Percentiles rank a stretch among this genome's conserved stretches.
Conservation (phyloP, 2,113 vertebrate genomes). For the Oostethus manadensis region DNA sequence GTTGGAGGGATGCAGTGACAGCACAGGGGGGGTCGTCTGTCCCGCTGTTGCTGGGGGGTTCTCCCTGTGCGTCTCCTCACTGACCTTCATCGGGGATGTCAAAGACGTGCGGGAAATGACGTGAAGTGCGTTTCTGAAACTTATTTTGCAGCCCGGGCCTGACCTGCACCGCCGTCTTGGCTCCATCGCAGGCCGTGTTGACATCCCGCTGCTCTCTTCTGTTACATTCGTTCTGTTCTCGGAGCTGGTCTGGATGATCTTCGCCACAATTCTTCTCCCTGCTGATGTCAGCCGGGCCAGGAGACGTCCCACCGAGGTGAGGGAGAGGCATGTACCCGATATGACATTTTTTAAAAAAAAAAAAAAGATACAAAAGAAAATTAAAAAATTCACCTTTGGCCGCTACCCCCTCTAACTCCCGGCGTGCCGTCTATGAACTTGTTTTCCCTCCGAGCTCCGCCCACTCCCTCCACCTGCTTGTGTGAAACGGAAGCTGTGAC, state of each 20-base stretch:
- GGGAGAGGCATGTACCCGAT: constrained; percentile 9
- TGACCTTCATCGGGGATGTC: constrained; percentile 10
- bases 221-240: neutral
- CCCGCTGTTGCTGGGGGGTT: constrained; percentile 28
- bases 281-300: constrained; percentile 21
- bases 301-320: constrained; percentile 38
- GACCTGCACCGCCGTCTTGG: constrained; percentile 30
- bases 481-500: constrained; percentile 70
- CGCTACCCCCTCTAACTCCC: constrained; percentile 28
- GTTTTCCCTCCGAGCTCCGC: neutral
- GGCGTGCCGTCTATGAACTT: constrained; percentile 15
- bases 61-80: constrained; percentile 24
- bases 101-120: neutral
- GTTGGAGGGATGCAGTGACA: constrained; percentile 32
- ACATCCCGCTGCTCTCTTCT: neutral
- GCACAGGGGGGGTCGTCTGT: constrained; percentile 18
- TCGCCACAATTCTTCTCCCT: constrained; percentile 2
- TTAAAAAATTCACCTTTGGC: constrained; percentile 51
- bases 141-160: neutral
- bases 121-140: neutral
- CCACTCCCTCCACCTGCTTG: constrained; percentile 19
- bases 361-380: constrained; percentile 36
- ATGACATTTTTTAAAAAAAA: constrained; percentile 5
- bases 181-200: constrained; percentile 18
- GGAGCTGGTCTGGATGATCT: constrained; percentile 8